A percentile compares a stretch with the other conserved stretches of the same genome.
Conservation (phyloP, 1,140 invertebrate species). For the Sycophaga agraensis region DNA sequence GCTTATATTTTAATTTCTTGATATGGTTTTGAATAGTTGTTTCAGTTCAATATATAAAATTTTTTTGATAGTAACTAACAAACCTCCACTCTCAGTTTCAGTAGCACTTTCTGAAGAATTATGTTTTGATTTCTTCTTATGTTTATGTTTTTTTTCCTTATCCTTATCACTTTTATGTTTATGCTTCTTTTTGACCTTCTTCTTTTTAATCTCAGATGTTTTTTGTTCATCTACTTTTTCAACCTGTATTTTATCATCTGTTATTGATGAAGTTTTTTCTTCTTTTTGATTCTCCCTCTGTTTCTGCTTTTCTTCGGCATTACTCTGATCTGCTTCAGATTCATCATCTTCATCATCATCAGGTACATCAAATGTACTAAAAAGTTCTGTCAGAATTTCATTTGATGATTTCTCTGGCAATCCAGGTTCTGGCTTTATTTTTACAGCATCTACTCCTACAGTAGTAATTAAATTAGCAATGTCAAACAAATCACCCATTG, state of each 20-base stretch:
- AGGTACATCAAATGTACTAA: constrained; percentile 68
- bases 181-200: constrained; percentile 56
- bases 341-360: constrained; percentile 24
- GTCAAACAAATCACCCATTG: constrained; percentile 53
- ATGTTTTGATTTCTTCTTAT: constrained; percentile 58
- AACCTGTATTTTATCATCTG: constrained; percentile 47
- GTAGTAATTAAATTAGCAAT: constrained; percentile 53
- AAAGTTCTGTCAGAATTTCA: constrained; percentile 78
- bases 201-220: constrained; percentile 47
- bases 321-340: constrained; percentile 17
- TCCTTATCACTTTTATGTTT: constrained; percentile 51
- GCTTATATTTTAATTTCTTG: neutral
- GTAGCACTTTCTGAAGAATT: constrained; percentile 57
- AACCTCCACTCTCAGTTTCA: constrained; percentile 49
- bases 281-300: neutral
- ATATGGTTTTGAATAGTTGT: too few relatives aligned
- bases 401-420: constrained; percentile 68
- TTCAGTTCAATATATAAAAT: too few relatives aligned
- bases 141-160: constrained; percentile 61
- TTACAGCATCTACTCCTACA: constrained; percentile 53
- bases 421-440: constrained; percentile 56
- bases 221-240: constrained; percentile 50
- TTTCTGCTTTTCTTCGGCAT: constrained; percentile 44
- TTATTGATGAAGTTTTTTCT: constrained; percentile 23
- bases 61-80: too few relatives aligned